A percentile compares a stretch with the other conserved stretches of the same genome.
phyloP scores from a whole-genome alignment of 2,113 vertebrate species.

The Boleophthalmus pectinirostris region DNA sequence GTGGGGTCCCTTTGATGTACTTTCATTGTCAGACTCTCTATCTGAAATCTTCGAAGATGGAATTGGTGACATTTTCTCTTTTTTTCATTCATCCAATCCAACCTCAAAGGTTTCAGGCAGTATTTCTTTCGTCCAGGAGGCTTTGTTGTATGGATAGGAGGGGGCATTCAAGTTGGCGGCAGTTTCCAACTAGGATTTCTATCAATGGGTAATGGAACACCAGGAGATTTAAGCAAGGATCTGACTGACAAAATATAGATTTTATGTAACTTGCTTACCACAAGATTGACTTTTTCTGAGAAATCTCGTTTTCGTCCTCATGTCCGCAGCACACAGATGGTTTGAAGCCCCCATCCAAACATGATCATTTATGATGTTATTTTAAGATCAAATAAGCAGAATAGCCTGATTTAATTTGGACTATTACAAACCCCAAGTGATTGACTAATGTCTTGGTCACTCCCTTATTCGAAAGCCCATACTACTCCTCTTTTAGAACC shows the following conservation, averaged over 20 bases:
- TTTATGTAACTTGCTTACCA: conserved; percentile 27
- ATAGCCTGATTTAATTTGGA: background rate
- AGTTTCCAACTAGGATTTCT: conserved; percentile 59
- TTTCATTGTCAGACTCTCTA: conserved; percentile 75
- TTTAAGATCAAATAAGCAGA: background rate
- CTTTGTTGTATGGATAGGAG: conserved; percentile 63
- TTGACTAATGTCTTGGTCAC: background rate
- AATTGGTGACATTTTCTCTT: conserved; percentile 77
- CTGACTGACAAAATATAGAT: conserved; percentile 50
- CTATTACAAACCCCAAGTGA: background rate
- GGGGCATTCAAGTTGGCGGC: conserved; percentile 57
- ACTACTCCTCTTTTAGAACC: background rate
- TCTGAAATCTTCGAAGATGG: conserved; percentile 72
- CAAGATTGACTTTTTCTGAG: conserved; percentile 20
- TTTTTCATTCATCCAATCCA: conserved; percentile 76
- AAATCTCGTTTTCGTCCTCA: conserved; percentile 20
- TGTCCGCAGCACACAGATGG: conserved; percentile 5
- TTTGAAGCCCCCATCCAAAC: background rate
- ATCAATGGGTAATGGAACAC: conserved; percentile 63
- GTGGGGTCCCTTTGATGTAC: conserved; percentile 77
- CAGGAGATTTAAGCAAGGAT: conserved; percentile 48
- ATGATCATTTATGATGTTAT: background rate
- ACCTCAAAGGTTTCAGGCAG: conserved; percentile 73
- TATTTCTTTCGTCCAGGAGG: conserved; percentile 61
- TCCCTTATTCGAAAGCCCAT: background rate